Evolutionary conservation across 2,113 vertebrate species (phyloP), one percentile per base, ranked within the genome.

Genomic region (Sphyrna mokarran): DNA sequence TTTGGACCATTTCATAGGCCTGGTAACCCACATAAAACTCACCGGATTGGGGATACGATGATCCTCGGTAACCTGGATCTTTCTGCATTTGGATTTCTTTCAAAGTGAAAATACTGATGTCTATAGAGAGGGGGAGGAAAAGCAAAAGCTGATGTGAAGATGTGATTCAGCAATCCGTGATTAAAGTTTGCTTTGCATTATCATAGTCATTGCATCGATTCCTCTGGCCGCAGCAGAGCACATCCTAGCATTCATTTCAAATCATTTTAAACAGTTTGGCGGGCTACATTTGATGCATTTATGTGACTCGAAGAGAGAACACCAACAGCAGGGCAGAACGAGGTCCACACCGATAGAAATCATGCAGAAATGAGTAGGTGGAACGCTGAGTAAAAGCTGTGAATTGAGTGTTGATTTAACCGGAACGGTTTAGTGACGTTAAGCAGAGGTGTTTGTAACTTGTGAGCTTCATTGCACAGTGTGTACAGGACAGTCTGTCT

Each of bases 11-110:
- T 43, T 4, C 37, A 83, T 18, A 6, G 80, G 80, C 16, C 80
- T 83, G 80, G 18, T 40, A 40, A 20, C 37, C 1, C 63, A 9
- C 23, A 6, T 10, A 22, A 54, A 63, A 9, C 97, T 86, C 97
- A 99, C 99, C 98, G 98, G 98, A 97, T 95, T 98, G 98, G 96
- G 99, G 98, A 96, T 99, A 99, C 95, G 98, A 97, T 22, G 98
- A 98, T 96, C 98, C 98, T 96, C 98, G 97, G 96, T 98, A 98
- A 1, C 99, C 99, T 0, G 98, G 99, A 95, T 99, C 99, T 96
- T 98, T 99, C 96, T 99, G 99, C 23, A 99, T 98, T 96, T 99
- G 98, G 94, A 99, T 97, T 96, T 99, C 99, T 96, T 97, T 98
- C 96, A 99, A 97, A 61, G 98, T 98, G 97, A 99, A 99, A 97